These are phyloP conservation scores for Lagenorhynchus albirostris DNA, from an alignment of 2,113 vertebrate species.

Conservation along the genomic window DNA sequence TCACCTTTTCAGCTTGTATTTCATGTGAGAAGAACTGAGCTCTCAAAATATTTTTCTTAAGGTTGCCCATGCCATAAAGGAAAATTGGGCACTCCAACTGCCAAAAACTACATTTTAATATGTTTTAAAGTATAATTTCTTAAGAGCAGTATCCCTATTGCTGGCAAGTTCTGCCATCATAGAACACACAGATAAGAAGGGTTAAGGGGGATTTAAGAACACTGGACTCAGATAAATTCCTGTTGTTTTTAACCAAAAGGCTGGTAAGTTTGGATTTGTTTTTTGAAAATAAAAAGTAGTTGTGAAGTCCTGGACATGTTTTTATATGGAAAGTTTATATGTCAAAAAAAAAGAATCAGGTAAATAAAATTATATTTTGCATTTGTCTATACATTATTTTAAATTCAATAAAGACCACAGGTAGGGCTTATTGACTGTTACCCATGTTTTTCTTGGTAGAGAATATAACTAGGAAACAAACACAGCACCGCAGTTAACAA, in stretches of 20 bases:
- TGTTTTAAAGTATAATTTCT: not conserved
- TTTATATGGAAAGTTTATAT: slow-evolving; percentile 49
- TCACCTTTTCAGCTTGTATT: not conserved
- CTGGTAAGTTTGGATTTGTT: not conserved
- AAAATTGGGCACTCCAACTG: not conserved
- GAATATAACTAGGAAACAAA: not conserved
- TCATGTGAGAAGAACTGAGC: not conserved
- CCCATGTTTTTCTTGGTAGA: not conserved
- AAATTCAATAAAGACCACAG: not conserved
- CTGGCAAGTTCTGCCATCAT: not conserved
- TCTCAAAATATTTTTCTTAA: not conserved
- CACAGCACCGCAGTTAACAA: not conserved
- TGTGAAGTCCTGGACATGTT: not conserved
- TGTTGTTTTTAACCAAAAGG: not conserved
- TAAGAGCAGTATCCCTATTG: not conserved
- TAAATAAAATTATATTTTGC: slow-evolving; percentile 68
- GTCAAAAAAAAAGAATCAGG: not conserved
- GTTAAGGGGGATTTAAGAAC: not conserved
- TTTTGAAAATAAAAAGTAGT: slow-evolving; percentile 12
- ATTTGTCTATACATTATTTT: slow-evolving; percentile 16
- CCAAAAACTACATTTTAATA: not conserved
- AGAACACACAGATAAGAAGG: not conserved
- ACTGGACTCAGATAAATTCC: not conserved
- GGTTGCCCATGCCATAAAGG: not conserved
- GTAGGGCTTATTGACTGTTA: not conserved